Evolutionary conservation across 1,140 invertebrate genomes (phyloP).

Genomic region (Bombus sibiricus): DNA sequence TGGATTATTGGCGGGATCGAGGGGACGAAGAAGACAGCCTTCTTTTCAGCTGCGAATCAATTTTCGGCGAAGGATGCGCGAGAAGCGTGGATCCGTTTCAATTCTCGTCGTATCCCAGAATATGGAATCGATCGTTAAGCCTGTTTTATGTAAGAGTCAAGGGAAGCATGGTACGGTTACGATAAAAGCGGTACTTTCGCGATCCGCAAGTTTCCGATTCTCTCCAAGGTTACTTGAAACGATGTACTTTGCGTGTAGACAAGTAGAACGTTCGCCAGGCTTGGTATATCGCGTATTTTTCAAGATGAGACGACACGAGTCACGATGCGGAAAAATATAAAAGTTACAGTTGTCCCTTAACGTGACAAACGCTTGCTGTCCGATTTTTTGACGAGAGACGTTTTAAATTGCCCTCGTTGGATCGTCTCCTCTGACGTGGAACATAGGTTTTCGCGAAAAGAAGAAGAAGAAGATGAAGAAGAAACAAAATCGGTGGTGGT

Average conservation of each 20-base stretch:
- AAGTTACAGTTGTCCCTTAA: not conserved
- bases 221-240: not conserved
- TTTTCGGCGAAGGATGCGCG: not conserved
- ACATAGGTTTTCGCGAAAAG: not conserved
- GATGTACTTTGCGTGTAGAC: not conserved
- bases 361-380: not conserved
- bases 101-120: not conserved
- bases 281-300: not conserved
- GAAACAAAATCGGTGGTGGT: not conserved
- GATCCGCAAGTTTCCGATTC: not conserved
- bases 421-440: not conserved
- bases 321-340: not conserved
- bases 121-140: not conserved
- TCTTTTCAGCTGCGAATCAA: constrained; percentile 13
- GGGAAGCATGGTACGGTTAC: no score
- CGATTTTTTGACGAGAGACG: not conserved
- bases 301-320: not conserved
- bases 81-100: not conserved
- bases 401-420: constrained; percentile 6
- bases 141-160: not conserved
- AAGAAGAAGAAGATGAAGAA: not conserved
- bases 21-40: not conserved
- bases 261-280: not conserved
- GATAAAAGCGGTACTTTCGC: not conserved
- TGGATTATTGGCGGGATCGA: constrained; percentile 5